Base-by-base conservation (phyloP, 2,113 vertebrate species). In the Cyprinodon tularosa region DNA sequence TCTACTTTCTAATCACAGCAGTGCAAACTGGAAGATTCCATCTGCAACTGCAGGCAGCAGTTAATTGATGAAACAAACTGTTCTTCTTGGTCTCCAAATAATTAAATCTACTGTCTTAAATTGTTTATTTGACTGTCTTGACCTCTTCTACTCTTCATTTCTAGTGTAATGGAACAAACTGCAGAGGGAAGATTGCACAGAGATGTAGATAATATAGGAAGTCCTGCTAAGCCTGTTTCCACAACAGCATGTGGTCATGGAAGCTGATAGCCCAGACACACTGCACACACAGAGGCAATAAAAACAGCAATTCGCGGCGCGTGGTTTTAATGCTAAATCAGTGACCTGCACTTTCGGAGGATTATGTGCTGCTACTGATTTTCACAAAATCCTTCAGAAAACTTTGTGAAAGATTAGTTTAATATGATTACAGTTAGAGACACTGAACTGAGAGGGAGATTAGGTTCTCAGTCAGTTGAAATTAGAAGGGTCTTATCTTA, bases 111-210 rank as follows among this genome's bases (percentile, higher is more conserved):
- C 76, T 60, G 68, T 66, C 65, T 69, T 74, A 86, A 90, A 84
- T 66, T 81, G 88, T 90, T 90, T 87, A 82, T 86, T 86, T 75
- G 75, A 76, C 82, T 71, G 74, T 63, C 38, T 74, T 69, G 81
- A 90, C 84, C 79, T 79, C 74, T 62, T 80, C 82, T 73, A n/a
- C 86, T 85, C 81, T 64, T 84, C 77, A 85, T 87, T 84, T 83
- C 29, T 68, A 71, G 72, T 61, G 67, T 76, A 80, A 80, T 79
- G 74, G 82, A 80, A 78, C 20, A 63, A 71, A 72, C 76, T 42
- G 84, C 48, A 59, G 80, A 62, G 57, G 57, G 60, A 70, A 71
- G 85, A 74, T 63, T 80, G 82, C 57, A 66, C 74, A 72, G 71
- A 63, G 78, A 72, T 76, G 76, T 42, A 74, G 84, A 89, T 90